phyloP scores from a whole-genome alignment of 2,888 invertebrate species.

The Platycheirus albimanus region DNA sequence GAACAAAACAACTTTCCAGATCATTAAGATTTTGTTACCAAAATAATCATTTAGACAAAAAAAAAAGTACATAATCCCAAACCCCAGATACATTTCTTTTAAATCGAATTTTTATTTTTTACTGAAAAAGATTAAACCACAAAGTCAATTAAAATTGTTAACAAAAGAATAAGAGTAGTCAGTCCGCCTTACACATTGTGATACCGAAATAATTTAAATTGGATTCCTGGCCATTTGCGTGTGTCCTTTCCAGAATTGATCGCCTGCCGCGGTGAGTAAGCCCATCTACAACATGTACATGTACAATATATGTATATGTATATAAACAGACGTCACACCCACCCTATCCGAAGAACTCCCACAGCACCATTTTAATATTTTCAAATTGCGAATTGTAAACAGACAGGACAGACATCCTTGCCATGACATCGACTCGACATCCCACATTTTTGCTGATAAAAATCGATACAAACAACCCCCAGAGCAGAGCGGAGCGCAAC shows the following conservation, averaged over 20 bases:
- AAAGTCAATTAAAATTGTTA: conserved; percentile 66
- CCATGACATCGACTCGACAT: no score
- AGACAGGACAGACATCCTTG: conserved; percentile 53
- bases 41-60: background rate
- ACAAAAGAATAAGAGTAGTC: conserved; percentile 54
- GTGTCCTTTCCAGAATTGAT: conserved; percentile 59
- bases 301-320: no score
- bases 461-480: conserved; percentile 56
- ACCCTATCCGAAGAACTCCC: conserved; percentile 20
- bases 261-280: conserved; percentile 46
- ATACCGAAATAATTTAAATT: conserved; percentile 67
- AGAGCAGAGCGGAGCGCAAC: no score
- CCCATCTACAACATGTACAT: no score
- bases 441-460: conserved; percentile 57
- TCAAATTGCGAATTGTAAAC: conserved; percentile 62
- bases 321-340: conserved; percentile 15
- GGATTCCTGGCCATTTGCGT: conserved; percentile 68
- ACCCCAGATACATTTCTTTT: conserved; percentile 2
- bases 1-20: no score
- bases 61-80: background rate
- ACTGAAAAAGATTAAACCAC: conserved; percentile 51
- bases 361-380: conserved; percentile 68
- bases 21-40: no score
- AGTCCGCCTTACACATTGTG: conserved; percentile 37
- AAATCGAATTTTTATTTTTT: conserved; percentile 54